A percentile compares a stretch with the other conserved stretches of the same genome.
Evolutionary conservation across 1,140 invertebrate genomes (phyloP).

Genomic region (Vanessa atalanta): DNA sequence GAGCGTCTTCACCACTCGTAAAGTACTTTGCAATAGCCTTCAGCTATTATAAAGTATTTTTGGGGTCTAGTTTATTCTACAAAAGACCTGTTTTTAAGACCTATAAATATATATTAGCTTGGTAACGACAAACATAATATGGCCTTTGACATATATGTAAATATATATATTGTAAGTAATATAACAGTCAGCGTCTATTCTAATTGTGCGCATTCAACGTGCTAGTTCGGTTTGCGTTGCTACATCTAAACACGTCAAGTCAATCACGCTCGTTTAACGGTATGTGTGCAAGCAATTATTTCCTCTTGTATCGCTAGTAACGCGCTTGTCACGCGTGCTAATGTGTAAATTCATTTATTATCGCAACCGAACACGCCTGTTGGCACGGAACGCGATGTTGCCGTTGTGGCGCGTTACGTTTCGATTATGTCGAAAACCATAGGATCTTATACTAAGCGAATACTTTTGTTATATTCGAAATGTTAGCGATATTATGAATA

Average conservation of each 20-base stretch:
- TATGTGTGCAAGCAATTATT: slow-evolving; percentile 6
- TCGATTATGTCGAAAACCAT: background rate
- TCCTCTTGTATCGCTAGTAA: slow-evolving; percentile 2
- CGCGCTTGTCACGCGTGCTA: slow-evolving; percentile 6
- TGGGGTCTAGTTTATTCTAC: too few species aligned
- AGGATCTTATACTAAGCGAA: background rate
- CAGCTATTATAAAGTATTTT: too few species aligned
- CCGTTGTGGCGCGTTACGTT: slow-evolving; percentile 1
- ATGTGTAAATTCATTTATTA: slow-evolving; percentile 9
- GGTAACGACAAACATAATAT: too few species aligned
- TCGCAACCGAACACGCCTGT: background rate
- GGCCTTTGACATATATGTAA: too few species aligned
- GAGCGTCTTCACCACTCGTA: too few species aligned
- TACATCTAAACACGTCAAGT: background rate
- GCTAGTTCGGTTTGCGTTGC: background rate
- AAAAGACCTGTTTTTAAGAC: too few species aligned
- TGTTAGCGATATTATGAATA: too few species aligned
- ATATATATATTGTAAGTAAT: too few species aligned
- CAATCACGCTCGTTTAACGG: background rate
- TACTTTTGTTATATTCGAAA: background rate
- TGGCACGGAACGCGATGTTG: background rate
- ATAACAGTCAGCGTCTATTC: too few species aligned
- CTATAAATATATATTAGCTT: too few species aligned
- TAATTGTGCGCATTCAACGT: background rate
- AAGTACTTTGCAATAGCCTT: too few species aligned